Conservation (phyloP, 2,888 invertebrate genomes). For the Melinaea marsaeus region DNA sequence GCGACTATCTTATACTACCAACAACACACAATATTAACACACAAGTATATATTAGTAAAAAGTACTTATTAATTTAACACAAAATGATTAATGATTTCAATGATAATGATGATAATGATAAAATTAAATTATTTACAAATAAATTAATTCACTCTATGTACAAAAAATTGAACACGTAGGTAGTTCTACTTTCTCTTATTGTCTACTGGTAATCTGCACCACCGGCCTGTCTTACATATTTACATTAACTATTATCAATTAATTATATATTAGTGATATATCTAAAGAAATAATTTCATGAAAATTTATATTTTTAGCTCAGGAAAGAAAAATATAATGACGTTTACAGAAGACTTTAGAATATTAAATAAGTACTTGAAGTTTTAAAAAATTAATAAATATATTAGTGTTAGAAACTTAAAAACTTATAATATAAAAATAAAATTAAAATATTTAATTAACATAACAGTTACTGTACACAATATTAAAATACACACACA, state of each 20-base stretch:
- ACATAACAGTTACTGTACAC: no score
- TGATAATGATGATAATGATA: constrained; percentile 13
- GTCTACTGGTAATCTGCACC: constrained; percentile 77
- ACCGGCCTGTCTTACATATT: constrained; percentile 62
- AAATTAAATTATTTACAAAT: constrained; percentile 27
- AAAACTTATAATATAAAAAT: constrained; percentile 13
- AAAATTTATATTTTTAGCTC: not conserved
- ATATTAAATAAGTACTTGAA: no score
- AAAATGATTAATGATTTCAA: constrained; percentile 10
- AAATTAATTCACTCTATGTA: constrained; percentile 37
- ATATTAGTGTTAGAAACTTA: no score
- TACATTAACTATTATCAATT: constrained; percentile 32
- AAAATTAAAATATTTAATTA: not conserved
- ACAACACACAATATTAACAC: constrained; percentile 11
- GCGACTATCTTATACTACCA: constrained; percentile 38
- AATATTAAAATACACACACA: no score
- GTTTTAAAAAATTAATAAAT: no score
- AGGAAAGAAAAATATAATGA: no score
- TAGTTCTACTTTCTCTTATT: constrained; percentile 54
- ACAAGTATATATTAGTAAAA: not conserved
- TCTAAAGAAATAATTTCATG: not conserved
- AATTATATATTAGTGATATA: constrained; percentile 13
- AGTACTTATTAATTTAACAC: not conserved
- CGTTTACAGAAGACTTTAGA: no score
- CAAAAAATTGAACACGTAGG: constrained; percentile 64